Evolutionary conservation across 2,888 invertebrate genomes (phyloP), one percentile per base, ranked within the genome.

Genomic region (Thyatira batis): DNA sequence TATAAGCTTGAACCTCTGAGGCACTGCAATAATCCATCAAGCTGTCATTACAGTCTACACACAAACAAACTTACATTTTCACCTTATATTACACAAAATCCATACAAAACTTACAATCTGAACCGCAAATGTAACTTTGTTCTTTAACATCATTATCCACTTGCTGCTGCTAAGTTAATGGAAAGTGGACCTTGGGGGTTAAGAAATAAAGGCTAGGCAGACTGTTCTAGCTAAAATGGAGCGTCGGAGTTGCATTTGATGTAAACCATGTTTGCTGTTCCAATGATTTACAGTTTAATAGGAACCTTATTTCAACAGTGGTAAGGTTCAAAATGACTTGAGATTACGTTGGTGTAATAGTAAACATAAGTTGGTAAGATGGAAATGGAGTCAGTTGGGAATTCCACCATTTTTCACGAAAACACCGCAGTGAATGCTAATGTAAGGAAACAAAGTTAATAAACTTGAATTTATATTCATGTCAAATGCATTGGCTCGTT

Each of bases 11-110:
- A 39, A n/a, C n/a, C 39, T 77, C 73, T 65, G 66, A 73, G 73
- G 69, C 63, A 58, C 73, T 73, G 75, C 76, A 73, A 72, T 67
- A 72, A 87, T 89, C 83, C 79, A 87, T 89, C 87, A 88, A 66
- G 49, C 78, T 85, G 87, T 87, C 88, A 71, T 59, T 66, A 57
- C 72, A 63, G 69, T 72, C 73, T 71, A 61, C 62, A 64, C 57
- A 21, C 28, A 1, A 10, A 70, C 85, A 61, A 83, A 76, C 56
- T 70, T 80, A 69, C 33, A 13, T 61, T 63, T 84, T 49, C 82
- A 63, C 58, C 55, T 58, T 20, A 52, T 61, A 60, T 39, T 30
- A 23, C 20, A 50, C 17, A 55, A 59, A 50, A 58, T 49, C 33
- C 54, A 30, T 53, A 54, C 45, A 73, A 68, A 51, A 54, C 60